Percentiles rank a stretch among this genome's conserved stretches.
Conservation (phyloP, 2,888 invertebrate species). For the Heliconius hortense region DNA sequence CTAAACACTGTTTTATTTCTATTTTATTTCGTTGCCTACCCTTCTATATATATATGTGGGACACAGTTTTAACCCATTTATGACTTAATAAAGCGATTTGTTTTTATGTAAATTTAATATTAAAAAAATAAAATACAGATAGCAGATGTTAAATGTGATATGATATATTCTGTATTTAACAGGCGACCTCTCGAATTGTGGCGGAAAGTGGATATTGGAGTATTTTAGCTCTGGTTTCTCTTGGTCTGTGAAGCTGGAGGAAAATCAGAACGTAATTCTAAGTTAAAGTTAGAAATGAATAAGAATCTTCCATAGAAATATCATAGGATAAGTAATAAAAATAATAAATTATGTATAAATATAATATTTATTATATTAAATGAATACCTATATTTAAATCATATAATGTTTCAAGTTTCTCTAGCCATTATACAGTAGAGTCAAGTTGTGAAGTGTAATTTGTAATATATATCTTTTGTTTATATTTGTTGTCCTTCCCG, state of each 20-base stretch:
- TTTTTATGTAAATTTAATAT: too few relatives aligned
- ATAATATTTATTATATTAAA: neutral
- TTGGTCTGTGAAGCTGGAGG: too few relatives aligned
- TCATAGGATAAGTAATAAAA: neutral
- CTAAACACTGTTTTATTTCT: neutral
- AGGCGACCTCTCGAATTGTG: neutral
- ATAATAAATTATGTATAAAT: neutral
- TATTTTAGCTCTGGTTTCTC: too few relatives aligned
- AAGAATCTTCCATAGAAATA: neutral
- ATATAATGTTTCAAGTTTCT: slow-evolving; percentile 5
- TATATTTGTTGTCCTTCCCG: slow-evolving; percentile 1
- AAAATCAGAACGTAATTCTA: too few relatives aligned
- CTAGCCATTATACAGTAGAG: neutral
- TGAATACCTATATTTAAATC: neutral
- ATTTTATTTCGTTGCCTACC: neutral
- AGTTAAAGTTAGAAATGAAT: neutral
- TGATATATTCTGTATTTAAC: neutral
- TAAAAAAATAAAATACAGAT: too few relatives aligned
- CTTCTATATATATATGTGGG: neutral
- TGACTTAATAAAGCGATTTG: too few relatives aligned
- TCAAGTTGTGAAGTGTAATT: slow-evolving; percentile 12
- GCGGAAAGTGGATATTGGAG: too few relatives aligned
- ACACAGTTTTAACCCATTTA: neutral
- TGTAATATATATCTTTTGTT: slow-evolving; percentile 19
- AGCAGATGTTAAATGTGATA: too few relatives aligned